Evolutionary conservation across 2,113 vertebrate genomes (phyloP).

Genomic region (Rhombomys opimus): DNA sequence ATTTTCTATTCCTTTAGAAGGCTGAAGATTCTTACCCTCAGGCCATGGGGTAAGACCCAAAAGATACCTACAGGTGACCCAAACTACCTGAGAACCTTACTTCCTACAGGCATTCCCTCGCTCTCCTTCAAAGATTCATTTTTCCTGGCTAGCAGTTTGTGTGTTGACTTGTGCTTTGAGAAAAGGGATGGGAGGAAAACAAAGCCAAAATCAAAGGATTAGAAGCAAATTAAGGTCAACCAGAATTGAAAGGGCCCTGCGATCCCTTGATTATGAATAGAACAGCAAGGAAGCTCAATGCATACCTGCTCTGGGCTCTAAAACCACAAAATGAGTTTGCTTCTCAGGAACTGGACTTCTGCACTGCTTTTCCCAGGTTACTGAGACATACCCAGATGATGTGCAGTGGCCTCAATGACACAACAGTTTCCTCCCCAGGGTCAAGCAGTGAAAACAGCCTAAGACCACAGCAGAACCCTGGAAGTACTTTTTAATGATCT

Average conservation of each 20-base stretch:
- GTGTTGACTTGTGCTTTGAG: neutral
- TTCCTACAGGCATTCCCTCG: neutral
- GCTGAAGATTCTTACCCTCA: neutral
- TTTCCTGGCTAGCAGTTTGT: neutral
- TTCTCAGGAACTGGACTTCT: neutral
- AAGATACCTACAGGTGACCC: neutral
- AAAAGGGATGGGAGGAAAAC: neutral
- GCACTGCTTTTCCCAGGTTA: neutral
- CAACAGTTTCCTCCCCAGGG: neutral
- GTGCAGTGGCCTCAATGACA: neutral
- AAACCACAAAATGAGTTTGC: neutral
- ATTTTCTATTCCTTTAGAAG: neutral
- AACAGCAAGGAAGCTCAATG: neutral
- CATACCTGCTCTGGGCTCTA: too few species aligned
- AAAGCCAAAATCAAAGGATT: neutral
- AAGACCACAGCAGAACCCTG: neutral
- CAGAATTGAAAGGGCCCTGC: neutral
- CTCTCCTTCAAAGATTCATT: neutral
- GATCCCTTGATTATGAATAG: neutral
- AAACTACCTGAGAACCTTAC: neutral
- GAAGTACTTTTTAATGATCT: too few species aligned
- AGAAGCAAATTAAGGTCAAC: neutral
- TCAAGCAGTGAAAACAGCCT: neutral
- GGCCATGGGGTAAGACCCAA: neutral
- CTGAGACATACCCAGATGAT: neutral